A percentile compares a stretch with the other conserved stretches of the same genome.
Evolutionary conservation across 2,113 vertebrate species (phyloP).

Genomic region (Muscicapa adusta): DNA sequence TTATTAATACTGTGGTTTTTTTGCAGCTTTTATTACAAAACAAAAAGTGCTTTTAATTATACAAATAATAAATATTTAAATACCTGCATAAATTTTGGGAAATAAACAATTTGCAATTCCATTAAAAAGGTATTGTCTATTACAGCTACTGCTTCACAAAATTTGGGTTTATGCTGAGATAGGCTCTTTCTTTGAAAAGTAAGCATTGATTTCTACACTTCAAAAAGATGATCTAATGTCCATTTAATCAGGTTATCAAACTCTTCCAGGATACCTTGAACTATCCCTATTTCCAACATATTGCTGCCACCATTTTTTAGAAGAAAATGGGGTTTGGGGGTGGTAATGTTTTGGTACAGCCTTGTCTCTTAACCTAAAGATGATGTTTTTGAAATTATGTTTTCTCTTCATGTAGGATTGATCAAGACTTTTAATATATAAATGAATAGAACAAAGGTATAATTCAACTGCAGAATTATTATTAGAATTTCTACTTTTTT

Average conservation of each 20-base stretch:
- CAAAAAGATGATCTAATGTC: not conserved
- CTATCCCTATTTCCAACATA: not conserved
- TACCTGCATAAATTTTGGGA: not conserved
- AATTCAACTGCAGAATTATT: not conserved
- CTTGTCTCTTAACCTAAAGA: not conserved
- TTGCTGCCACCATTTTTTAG: not conserved
- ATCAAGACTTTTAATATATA: not conserved
- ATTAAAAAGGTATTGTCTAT: not conserved
- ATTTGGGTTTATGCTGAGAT: not conserved
- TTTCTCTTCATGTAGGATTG: not conserved
- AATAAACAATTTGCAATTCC: not conserved
- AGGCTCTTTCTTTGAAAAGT: not conserved
- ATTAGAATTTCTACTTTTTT: not conserved
- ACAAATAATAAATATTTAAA: not conserved
- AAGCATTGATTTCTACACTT: not conserved
- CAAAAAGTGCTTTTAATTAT: not conserved
- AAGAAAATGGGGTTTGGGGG: accelerated
- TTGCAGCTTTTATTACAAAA: not conserved
- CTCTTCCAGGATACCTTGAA: not conserved
- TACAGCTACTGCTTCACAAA: not conserved
- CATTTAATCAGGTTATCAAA: not conserved
- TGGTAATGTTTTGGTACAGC: accelerated
- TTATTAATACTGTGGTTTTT: not conserved
- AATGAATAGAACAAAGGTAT: not conserved
- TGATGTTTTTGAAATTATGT: accelerated